A percentile compares a stretch with the other conserved stretches of the same genome.
phyloP scores from a whole-genome alignment of 2,888 invertebrate species.

The Idaea biselata region DNA sequence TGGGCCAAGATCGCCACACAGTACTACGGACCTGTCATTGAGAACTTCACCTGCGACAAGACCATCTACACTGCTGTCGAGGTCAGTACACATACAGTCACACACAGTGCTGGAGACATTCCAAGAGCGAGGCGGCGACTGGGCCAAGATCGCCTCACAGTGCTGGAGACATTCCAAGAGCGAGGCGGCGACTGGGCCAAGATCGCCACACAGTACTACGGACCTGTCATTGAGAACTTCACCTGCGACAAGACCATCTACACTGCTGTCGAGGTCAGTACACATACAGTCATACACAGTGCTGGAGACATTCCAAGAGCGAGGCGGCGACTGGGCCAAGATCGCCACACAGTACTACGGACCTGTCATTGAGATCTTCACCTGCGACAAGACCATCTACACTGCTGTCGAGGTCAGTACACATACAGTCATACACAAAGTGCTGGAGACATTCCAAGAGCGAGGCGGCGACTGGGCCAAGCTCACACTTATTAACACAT shows the following conservation, averaged over 20 bases:
- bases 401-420: slow-evolving; percentile 96
- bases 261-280: slow-evolving; percentile 95
- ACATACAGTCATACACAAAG: too few species aligned
- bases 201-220: slow-evolving; percentile 92
- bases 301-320: too few species aligned
- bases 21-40: slow-evolving; percentile 97
- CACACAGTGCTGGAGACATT: slow-evolving; percentile 96
- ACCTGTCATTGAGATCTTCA: slow-evolving; percentile 98
- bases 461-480: too few species aligned
- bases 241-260: slow-evolving; percentile 98
- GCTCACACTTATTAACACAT: too few species aligned
- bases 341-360: slow-evolving; percentile 94
- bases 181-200: slow-evolving; percentile 87
- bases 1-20: slow-evolving; percentile 88
- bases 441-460: too few species aligned
- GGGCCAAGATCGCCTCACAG: too few species aligned
- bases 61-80: slow-evolving; percentile 99
- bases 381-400: slow-evolving; percentile 97
- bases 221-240: slow-evolving; percentile 98
- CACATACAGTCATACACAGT: too few species aligned
- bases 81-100: too few species aligned
- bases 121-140: too few species aligned
- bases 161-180: slow-evolving; percentile 89
- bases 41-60: slow-evolving; percentile 98
- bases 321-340: too few species aligned